phyloP scores from a whole-genome alignment of 2,113 vertebrate genomes.

The Cheirogaleus medius region DNA sequence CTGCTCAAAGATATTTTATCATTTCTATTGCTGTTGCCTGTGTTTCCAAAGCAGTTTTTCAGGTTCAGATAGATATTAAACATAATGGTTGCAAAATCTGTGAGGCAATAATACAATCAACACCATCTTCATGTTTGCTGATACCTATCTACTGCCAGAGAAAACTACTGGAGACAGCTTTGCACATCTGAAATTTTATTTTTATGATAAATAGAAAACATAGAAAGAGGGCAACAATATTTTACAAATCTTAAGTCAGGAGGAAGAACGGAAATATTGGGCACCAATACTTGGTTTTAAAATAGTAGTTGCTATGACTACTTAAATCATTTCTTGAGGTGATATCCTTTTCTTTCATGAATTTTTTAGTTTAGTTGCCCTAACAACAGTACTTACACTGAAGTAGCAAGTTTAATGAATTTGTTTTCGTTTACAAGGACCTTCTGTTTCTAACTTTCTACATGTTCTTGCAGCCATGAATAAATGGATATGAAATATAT shows the following conservation, averaged over 20 bases:
- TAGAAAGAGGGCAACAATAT: conserved; percentile 13
- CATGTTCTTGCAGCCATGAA: conserved; percentile 11
- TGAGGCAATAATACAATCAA: not conserved
- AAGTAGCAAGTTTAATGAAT: conserved; percentile 46
- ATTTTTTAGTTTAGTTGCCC: conserved; percentile 76
- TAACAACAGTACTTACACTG: conserved; percentile 73
- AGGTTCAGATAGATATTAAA: not conserved
- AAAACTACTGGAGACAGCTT: not conserved
- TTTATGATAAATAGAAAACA: conserved; percentile 43
- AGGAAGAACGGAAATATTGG: not conserved
- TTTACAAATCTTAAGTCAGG: conserved; percentile 52
- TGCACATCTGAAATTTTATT: conserved; percentile 35
- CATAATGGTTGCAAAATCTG: not conserved
- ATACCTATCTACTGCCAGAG: not conserved
- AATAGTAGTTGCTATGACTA: conserved; percentile 80
- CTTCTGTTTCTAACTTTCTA: not conserved
- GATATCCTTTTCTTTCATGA: conserved; percentile 76
- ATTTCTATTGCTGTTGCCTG: not conserved
- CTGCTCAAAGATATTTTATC: not conserved
- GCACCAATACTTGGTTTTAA: conserved; percentile 58
- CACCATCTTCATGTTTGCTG: not conserved
- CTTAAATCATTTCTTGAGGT: conserved; percentile 74
- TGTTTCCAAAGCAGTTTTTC: not conserved
- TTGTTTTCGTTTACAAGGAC: conserved; percentile 68
- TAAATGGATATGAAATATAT: conserved; percentile 25